A percentile compares a stretch with the other conserved stretches of the same genome.
Evolutionary conservation across 2,797 vertebrate species (phyloP).

Genomic region (Chloroceryle inda): DNA sequence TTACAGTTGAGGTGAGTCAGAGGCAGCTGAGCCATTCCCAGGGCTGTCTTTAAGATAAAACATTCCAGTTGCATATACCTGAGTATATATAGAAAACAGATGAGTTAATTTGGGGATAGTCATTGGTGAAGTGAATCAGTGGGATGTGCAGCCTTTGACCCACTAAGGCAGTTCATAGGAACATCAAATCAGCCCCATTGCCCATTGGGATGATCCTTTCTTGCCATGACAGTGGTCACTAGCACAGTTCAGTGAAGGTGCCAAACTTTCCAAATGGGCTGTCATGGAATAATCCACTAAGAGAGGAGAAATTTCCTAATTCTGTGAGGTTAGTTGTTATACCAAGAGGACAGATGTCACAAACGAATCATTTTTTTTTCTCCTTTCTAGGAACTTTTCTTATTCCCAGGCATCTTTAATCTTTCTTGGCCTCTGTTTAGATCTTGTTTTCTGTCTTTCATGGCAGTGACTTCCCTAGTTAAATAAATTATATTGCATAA

Average conservation of each 20-base stretch:
- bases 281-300: background rate
- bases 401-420: background rate
- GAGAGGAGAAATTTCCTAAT: background rate
- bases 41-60: constrained; percentile 18
- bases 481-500: background rate
- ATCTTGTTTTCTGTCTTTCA: background rate
- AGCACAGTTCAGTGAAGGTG: background rate
- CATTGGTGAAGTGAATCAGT: background rate
- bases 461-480: background rate
- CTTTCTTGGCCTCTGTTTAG: background rate
- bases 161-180: background rate
- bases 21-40: background rate
- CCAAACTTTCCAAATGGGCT: background rate
- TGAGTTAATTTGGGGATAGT: constrained; percentile 21
- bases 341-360: background rate
- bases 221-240: rapidly evolving
- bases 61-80: background rate
- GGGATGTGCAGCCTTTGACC: background rate
- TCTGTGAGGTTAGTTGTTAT: background rate
- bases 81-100: background rate
- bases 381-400: background rate
- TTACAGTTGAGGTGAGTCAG: background rate
- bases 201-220: background rate
- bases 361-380: rapidly evolving
- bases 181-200: background rate